Evolutionary conservation across 1,140 invertebrate species (phyloP), one percentile per base, ranked within the genome.

Genomic region (Ostrea edulis): DNA sequence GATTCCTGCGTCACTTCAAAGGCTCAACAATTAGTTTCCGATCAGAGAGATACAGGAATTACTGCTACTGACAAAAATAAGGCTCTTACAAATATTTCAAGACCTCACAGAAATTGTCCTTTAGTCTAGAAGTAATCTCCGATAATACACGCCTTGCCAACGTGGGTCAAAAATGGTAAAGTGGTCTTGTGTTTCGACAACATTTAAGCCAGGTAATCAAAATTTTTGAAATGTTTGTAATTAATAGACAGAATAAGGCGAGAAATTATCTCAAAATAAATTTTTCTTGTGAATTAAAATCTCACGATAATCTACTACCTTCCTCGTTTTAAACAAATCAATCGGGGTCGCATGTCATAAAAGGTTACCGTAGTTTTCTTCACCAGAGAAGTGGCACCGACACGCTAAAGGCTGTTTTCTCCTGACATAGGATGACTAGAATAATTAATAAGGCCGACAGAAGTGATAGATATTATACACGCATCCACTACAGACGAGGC

Each of bases 381-480:
- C 14, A 4, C 29, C 68, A 77, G 9, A 29, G 55, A 62, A 20
- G 55, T 62, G 55, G n/a, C 55, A 62, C n/a, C 55, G 55, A 44
- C 25, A 77, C 68, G 5, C 29, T 77, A 35, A 25, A 29, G 14
- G 35, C 35, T 77, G 22, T 77, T 25, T 77, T 77, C 68, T 77
- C 9, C 68, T 77, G 68, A 14, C 35, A 77, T 12, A 77, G 29
- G 68, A 77, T 77, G 68, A 77, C 25, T 77, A 35, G 68, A 77
- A 77, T 77, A 77, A 77, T 77, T 77, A 77, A 77, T 77, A 77
- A 77, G 25, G 22, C 25, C 35, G 68, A 77, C 68, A 77, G 68
- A 77, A 14, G 68, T 77, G 68, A 77, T 77, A 25, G 25, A 77
- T 77, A 29, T 25, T 8, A 14, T 5, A 77, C 68, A 77, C 68